Percentiles rank a stretch among this genome's conserved stretches.
phyloP scores from a whole-genome alignment of 2,888 invertebrate genomes.

The Prosopocoilus inquinatus region DNA sequence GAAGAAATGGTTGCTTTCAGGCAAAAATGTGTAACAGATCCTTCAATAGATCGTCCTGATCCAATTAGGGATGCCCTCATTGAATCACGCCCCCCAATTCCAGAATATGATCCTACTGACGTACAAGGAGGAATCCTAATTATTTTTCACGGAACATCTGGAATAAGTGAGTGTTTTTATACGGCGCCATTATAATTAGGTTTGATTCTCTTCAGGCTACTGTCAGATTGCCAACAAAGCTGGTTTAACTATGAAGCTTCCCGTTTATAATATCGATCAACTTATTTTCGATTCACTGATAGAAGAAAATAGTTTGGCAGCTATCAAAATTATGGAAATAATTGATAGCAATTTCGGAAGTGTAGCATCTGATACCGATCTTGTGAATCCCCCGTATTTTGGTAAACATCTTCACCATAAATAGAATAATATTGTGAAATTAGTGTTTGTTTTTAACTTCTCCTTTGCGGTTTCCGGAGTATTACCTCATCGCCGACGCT shows the following conservation, averaged over 20 bases:
- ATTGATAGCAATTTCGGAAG: conserved; percentile 33
- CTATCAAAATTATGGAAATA: conserved; percentile 36
- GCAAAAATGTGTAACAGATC: neutral
- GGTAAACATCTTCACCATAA: conserved; percentile 25
- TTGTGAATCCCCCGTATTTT: conserved; percentile 23
- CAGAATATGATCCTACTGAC: conserved; percentile 17
- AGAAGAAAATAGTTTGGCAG: conserved; percentile 29
- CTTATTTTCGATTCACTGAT: conserved; percentile 53
- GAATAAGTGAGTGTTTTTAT: conserved; percentile 40
- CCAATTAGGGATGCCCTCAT: conserved; percentile 38
- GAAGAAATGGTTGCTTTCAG: conserved; percentile 8
- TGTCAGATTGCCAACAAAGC: conserved; percentile 39
- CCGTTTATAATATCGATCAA: conserved; percentile 54
- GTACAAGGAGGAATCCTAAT: conserved; percentile 43
- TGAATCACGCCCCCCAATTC: conserved; percentile 12
- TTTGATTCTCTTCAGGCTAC: conserved; percentile 33
- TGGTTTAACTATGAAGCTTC: conserved; percentile 51
- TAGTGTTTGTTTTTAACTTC: too few relatives aligned
- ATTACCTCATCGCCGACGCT: too few relatives aligned
- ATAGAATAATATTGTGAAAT: neutral
- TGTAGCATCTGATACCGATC: conserved; percentile 31
- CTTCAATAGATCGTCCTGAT: conserved; percentile 24
- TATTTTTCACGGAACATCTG: conserved; percentile 52
- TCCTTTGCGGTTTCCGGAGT: too few relatives aligned
- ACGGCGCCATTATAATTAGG: neutral